Evolutionary conservation across 1,140 invertebrate genomes (phyloP).

Genomic region (Rhyacophila brunnea): DNA sequence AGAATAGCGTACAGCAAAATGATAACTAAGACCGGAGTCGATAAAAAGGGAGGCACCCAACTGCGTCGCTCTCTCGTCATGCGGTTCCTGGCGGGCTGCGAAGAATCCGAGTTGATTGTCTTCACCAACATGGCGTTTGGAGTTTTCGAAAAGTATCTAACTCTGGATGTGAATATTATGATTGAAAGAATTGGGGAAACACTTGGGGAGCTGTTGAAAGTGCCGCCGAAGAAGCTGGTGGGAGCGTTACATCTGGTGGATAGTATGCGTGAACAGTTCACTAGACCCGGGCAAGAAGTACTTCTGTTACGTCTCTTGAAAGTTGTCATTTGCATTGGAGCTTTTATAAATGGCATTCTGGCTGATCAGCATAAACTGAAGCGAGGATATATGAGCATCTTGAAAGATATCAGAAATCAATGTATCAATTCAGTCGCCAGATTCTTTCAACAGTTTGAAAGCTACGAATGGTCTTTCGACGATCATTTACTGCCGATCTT

Average conservation of each 20-base stretch:
- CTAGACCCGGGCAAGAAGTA: slow-evolving; percentile 66
- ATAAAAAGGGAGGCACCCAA: slow-evolving; percentile 69
- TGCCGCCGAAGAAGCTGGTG: slow-evolving; percentile 71
- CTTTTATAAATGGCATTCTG: slow-evolving; percentile 62
- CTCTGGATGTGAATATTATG: slow-evolving; percentile 50
- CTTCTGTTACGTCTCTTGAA: slow-evolving; percentile 71
- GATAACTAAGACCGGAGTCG: slow-evolving; percentile 71
- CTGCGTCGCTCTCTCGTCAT: slow-evolving; percentile 73
- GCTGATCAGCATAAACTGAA: slow-evolving; percentile 56
- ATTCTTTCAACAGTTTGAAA: slow-evolving; percentile 79
- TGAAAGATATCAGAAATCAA: slow-evolving; percentile 67
- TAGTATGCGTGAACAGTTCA: slow-evolving; percentile 82
- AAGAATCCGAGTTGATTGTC: slow-evolving; percentile 71
- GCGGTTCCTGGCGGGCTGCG: slow-evolving; percentile 80
- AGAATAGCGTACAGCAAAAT: slow-evolving; percentile 90
- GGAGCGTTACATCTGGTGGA: slow-evolving; percentile 76
- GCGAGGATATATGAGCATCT: slow-evolving; percentile 59
- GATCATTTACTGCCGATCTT: slow-evolving; percentile 76
- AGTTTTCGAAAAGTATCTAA: slow-evolving; percentile 65
- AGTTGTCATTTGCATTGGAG: slow-evolving; percentile 69
- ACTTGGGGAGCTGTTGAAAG: slow-evolving; percentile 60
- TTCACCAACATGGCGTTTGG: slow-evolving; percentile 85
- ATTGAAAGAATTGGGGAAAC: slow-evolving; percentile 47
- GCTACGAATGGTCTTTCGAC: slow-evolving; percentile 66
- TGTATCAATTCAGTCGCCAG: slow-evolving; percentile 62